These are phyloP conservation scores for Sander lucioperca DNA, from an alignment of 2,113 vertebrate species.

Conservation along the genomic window DNA sequence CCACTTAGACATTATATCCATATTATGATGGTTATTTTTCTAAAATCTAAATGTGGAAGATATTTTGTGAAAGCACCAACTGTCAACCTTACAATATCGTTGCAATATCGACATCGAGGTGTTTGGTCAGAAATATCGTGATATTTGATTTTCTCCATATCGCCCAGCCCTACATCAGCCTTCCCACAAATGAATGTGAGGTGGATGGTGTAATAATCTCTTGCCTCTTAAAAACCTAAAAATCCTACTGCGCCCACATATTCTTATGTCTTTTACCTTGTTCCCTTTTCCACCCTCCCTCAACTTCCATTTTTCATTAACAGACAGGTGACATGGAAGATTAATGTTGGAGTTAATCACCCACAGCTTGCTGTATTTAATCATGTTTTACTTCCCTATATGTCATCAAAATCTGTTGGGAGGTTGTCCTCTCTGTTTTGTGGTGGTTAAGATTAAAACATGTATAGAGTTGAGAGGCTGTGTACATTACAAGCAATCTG, in stretches of 20 bases:
- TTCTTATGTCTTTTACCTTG: not conserved
- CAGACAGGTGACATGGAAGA: slow-evolving; percentile 68
- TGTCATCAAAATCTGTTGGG: slow-evolving; percentile 47
- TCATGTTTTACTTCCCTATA: slow-evolving; percentile 47
- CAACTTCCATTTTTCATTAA: slow-evolving; percentile 70
- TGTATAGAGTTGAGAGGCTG: not conserved
- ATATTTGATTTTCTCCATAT: too few species aligned
- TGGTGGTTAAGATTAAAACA: slow-evolving; percentile 29
- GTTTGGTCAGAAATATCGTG: too few species aligned
- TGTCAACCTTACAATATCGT: too few species aligned
- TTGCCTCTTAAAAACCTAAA: slow-evolving; percentile 5
- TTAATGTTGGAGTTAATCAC: slow-evolving; percentile 71
- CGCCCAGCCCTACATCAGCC: not conserved
- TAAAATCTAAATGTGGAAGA: too few species aligned
- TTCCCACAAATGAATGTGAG: slow-evolving; percentile 13
- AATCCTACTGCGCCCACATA: not conserved
- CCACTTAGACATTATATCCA: too few species aligned
- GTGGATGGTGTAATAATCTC: not conserved
- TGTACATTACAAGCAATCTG: not conserved
- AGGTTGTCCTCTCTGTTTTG: slow-evolving; percentile 20
- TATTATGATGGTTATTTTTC: too few species aligned
- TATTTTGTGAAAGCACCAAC: too few species aligned
- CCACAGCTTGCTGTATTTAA: slow-evolving; percentile 64
- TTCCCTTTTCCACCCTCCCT: slow-evolving; percentile 4
- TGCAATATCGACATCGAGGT: too few species aligned